phyloP scores from a whole-genome alignment of 2,888 invertebrate species.

The Didymodactylos carnosus region DNA sequence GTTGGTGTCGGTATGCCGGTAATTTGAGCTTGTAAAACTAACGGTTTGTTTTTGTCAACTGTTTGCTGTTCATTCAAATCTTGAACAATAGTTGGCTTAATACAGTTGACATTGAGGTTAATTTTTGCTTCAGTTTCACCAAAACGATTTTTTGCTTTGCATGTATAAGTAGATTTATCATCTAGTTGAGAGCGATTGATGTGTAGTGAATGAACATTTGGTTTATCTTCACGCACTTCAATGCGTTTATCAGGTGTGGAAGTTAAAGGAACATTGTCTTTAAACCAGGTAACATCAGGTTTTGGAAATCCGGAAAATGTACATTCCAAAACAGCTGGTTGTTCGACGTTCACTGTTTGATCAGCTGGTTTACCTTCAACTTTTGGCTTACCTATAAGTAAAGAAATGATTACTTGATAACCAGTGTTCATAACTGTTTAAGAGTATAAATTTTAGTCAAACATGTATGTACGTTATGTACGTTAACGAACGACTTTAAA shows the following conservation, averaged over 20 bases:
- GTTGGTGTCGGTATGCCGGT: conserved; percentile 8
- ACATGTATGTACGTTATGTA: too few relatives aligned
- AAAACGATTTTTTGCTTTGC: conserved; percentile 30
- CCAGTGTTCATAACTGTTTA: too few relatives aligned
- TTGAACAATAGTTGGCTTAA: not conserved
- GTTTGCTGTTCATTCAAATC: not conserved
- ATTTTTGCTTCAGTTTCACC: conserved; percentile 32
- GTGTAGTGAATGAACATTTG: not conserved
- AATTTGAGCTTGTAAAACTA: conserved; percentile 10
- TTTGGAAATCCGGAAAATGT: not conserved
- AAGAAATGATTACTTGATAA: too few relatives aligned
- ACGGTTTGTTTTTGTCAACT: conserved; percentile 8
- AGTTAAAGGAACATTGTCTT: not conserved
- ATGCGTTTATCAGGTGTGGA: not conserved
- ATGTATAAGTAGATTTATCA: conserved; percentile 28
- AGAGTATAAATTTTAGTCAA: too few relatives aligned
- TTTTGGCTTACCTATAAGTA: not conserved
- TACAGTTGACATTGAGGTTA: conserved; percentile 21
- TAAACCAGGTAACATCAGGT: not conserved
- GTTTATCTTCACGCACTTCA: not conserved
- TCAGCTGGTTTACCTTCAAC: conserved; percentile 3
- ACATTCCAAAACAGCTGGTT: conserved; percentile 6
- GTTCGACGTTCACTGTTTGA: conserved; percentile 5
- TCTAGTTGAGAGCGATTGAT: not conserved
- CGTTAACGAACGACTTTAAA: too few relatives aligned